These are phyloP conservation scores for Rhopalosiphum maidis DNA, from an alignment of 1,140 invertebrate species.

Conservation along the genomic window DNA sequence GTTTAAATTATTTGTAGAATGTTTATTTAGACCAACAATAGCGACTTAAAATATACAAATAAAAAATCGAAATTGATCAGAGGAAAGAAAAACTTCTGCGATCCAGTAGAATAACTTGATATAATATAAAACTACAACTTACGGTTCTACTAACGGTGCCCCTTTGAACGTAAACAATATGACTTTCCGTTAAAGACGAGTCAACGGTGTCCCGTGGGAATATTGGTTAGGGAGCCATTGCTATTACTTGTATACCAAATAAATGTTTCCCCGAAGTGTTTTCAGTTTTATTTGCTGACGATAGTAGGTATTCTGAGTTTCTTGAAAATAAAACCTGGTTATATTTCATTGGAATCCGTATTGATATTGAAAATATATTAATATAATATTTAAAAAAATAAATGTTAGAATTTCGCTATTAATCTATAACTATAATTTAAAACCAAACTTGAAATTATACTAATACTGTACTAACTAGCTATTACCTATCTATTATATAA, in stretches of 20 bases:
- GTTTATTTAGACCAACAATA: neutral
- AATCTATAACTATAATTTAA: neutral
- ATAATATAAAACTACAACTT: slow-evolving; percentile 29
- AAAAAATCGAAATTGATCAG: neutral
- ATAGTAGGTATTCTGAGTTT: neutral
- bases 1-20: neutral
- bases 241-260: slow-evolving; percentile 26
- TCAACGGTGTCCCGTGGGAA: slow-evolving; percentile 20
- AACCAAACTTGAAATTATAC: neutral
- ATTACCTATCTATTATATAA: neutral
- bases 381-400: neutral
- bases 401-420: neutral
- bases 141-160: neutral
- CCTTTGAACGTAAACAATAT: slow-evolving; percentile 46
- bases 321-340: neutral
- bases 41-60: neutral
- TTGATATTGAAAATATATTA: neutral
- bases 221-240: neutral
- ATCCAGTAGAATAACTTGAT: slow-evolving; percentile 18
- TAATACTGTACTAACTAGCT: neutral
- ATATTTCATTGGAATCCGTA: neutral
- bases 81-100: neutral
- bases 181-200: slow-evolving; percentile 42
- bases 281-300: slow-evolving; percentile 55
- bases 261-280: slow-evolving; percentile 48